Evolutionary conservation across 2,113 vertebrate species (phyloP).

Genomic region (Potamarius usumacintae): DNA sequence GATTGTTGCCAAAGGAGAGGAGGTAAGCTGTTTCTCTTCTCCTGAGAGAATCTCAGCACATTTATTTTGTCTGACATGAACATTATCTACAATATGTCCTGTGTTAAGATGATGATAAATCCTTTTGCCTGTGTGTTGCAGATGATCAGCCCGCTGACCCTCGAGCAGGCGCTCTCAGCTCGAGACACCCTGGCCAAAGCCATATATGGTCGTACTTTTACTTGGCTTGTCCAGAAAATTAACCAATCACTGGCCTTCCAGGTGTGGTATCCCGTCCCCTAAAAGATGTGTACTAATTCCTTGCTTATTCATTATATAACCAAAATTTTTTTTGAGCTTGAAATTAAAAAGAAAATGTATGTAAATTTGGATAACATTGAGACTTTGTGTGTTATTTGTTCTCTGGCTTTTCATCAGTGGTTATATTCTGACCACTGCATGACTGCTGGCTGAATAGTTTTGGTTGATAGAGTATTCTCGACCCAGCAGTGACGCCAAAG

Average conservation of each 20-base stretch:
- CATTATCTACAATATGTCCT: neutral
- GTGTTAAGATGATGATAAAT: neutral
- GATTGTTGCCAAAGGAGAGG: slow-evolving; percentile 94
- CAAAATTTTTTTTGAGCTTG: neutral
- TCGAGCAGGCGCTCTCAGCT: slow-evolving; percentile 89
- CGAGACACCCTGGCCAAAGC: slow-evolving; percentile 91
- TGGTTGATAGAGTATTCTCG: too few species aligned
- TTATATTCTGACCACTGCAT: too few species aligned
- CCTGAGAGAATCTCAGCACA: too few species aligned
- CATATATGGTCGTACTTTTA: slow-evolving; percentile 89
- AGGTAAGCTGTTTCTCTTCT: slow-evolving; percentile 72
- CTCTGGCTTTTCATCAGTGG: too few species aligned
- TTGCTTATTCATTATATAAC: neutral
- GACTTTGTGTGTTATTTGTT: too few species aligned
- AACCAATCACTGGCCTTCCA: slow-evolving; percentile 90
- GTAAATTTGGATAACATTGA: neutral
- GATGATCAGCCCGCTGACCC: slow-evolving; percentile 89
- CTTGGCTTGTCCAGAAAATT: slow-evolving; percentile 92
- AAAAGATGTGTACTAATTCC: neutral
- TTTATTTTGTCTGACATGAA: neutral
- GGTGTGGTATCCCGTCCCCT: slow-evolving; percentile 66
- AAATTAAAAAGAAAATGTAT: neutral
- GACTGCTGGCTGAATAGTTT: too few species aligned
- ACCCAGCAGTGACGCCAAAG: neutral
- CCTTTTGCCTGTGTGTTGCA: slow-evolving; percentile 58